Evolutionary conservation across 2,797 vertebrate genomes (phyloP).

Genomic region (Sylvia borin): DNA sequence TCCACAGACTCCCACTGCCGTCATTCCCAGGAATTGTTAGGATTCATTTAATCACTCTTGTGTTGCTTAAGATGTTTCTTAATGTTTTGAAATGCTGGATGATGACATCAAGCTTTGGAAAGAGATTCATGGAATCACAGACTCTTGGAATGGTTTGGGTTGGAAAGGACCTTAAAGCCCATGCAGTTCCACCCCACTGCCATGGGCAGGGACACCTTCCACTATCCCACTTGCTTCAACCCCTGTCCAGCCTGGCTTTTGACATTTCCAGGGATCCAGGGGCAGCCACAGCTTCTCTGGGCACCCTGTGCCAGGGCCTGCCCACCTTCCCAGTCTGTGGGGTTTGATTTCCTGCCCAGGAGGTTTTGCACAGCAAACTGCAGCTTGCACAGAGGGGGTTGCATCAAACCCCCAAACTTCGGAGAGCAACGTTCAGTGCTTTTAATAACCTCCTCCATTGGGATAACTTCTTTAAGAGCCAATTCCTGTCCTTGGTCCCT

Average conservation of each 20-base stretch:
- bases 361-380: not conserved
- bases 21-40: not conserved
- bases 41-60: not conserved
- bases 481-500: not conserved
- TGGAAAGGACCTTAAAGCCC: not conserved
- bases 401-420: not conserved
- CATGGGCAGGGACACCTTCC: not conserved
- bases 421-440: not conserved
- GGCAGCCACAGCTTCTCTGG: not conserved
- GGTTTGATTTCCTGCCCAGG: not conserved
- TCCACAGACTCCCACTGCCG: not conserved
- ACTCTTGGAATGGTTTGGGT: not conserved
- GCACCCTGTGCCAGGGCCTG: not conserved
- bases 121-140: not conserved
- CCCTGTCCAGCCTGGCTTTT: not conserved
- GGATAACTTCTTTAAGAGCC: not conserved
- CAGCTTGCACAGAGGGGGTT: not conserved
- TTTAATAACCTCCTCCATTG: not conserved
- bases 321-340: not conserved
- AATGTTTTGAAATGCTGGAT: not conserved
- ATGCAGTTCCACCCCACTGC: not conserved
- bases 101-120: slow-evolving; percentile 14
- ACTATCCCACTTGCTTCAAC: fast-evolving
- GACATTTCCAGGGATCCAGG: not conserved
- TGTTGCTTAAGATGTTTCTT: not conserved